Percentiles rank a stretch among this genome's conserved stretches.
These are phyloP conservation scores for Okamejei kenojei DNA, from an alignment of 2,797 vertebrate genomes.

Conservation along the genomic window DNA sequence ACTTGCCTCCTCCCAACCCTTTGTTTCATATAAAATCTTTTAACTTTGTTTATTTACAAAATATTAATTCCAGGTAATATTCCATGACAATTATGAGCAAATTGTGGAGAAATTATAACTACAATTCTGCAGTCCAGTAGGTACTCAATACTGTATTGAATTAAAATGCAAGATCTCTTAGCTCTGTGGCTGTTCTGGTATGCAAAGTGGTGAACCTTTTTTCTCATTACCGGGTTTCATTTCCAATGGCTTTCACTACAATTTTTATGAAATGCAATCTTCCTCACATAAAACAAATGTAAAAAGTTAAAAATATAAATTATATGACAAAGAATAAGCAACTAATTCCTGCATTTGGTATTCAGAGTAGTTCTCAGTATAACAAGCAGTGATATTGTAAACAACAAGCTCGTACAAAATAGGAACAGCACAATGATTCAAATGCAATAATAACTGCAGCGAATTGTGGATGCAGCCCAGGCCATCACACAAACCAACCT, in stretches of 20 bases:
- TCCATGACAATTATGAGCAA: not conserved
- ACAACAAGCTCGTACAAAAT: not conserved
- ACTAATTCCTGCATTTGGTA: not conserved
- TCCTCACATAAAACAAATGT: not conserved
- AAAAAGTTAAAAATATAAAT: not conserved
- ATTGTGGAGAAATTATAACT: not conserved
- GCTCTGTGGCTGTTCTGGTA: not conserved
- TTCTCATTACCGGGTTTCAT: not conserved
- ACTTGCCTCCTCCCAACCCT: not conserved
- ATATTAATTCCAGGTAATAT: not conserved
- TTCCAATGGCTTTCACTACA: not conserved
- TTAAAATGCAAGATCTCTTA: too few relatives aligned
- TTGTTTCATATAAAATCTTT: not conserved
- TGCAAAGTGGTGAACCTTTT: not conserved
- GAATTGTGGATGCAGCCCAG: too few relatives aligned
- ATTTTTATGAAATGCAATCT: not conserved
- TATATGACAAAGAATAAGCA: too few relatives aligned
- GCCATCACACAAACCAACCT: too few relatives aligned
- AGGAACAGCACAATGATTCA: not conserved
- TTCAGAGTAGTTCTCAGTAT: not conserved
- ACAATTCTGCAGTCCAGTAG: not conserved
- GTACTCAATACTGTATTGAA: not conserved
- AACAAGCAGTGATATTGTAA: not conserved
- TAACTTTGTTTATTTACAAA: not conserved
- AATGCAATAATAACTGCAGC: not conserved